Evolutionary conservation across 2,797 vertebrate genomes (phyloP), one percentile per base, ranked within the genome.

Genomic region (Pteronotus mesoamericanus): DNA sequence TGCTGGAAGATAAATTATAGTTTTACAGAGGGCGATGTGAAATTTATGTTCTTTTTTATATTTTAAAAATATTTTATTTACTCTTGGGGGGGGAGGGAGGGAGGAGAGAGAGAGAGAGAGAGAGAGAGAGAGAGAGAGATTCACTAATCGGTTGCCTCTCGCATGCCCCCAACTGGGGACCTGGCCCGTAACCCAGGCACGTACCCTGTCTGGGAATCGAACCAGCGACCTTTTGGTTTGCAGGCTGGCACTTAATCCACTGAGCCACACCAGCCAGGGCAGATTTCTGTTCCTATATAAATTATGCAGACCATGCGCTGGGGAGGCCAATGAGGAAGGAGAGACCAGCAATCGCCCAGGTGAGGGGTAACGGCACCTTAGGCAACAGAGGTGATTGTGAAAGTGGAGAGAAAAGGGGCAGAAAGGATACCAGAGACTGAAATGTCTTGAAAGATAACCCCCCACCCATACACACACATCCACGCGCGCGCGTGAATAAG

Each of bases 21-120:
- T 77, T 34, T 24, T 24, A 53, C 0, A 1, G 22, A 77, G 10
- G 18, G 46, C 22, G 39, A 12, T 0, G 0, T 53, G 19, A 51
- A 39, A 14, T 72, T 29, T 26, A 71, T 18, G 69, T 18, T 64
- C 12, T 26, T 64, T 64, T 61, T 61, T 32, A n/a, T n/a, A n/a
- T 64, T 34, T n/a, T 64, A 2, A 32, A 66, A 6, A 32, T 26
- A 12, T 61, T 61, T 61, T 29, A 15, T 6, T 61, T 61, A 61
- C 51, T 51, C 48, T 48, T 48, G 6, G 44, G 44, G 9, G 10
- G 46, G 12, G 46, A 26, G 26, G 24, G 59, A 26, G 55, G 24
- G 22, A 59, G 55, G 55, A n/a, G n/a, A n/a, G 53, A 55, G 48
- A 10, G 21, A 53, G 26, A 59, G 26, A 61, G 26, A 61, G 4